phyloP scores from a whole-genome alignment of 2,113 vertebrate genomes.

The Malurus elegans region DNA sequence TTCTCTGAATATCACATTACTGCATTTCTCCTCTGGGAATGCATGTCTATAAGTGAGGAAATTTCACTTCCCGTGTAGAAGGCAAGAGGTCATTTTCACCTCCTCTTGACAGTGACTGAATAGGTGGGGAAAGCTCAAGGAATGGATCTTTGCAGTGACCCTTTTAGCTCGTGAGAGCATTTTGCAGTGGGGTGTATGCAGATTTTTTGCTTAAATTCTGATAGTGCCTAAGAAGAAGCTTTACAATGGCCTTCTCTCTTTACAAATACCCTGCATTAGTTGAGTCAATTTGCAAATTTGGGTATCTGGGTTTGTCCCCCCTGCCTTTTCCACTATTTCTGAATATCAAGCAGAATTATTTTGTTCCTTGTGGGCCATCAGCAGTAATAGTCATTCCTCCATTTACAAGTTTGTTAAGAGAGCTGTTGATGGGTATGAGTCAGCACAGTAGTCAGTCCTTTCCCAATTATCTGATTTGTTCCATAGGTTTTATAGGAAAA shows the following conservation, averaged over 20 bases:
- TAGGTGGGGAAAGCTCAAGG: neutral
- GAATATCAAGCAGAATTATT: neutral
- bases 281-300: neutral
- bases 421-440: neutral
- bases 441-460: neutral
- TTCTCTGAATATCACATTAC: neutral
- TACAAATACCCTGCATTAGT: neutral
- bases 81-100: neutral
- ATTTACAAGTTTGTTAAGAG: neutral
- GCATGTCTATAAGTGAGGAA: neutral
- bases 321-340: neutral
- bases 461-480: neutral
- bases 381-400: neutral
- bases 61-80: neutral
- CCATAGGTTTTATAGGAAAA: neutral
- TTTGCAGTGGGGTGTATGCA: neutral
- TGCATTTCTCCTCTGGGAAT: neutral
- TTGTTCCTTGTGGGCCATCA: neutral
- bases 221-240: neutral
- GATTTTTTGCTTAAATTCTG: neutral
- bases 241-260: neutral
- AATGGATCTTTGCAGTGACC: neutral
- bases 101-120: neutral
- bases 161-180: neutral
- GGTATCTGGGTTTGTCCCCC: neutral